These are phyloP conservation scores for Mesembrinibis cayennensis DNA, from an alignment of 2,113 vertebrate species.

Conservation along the genomic window DNA sequence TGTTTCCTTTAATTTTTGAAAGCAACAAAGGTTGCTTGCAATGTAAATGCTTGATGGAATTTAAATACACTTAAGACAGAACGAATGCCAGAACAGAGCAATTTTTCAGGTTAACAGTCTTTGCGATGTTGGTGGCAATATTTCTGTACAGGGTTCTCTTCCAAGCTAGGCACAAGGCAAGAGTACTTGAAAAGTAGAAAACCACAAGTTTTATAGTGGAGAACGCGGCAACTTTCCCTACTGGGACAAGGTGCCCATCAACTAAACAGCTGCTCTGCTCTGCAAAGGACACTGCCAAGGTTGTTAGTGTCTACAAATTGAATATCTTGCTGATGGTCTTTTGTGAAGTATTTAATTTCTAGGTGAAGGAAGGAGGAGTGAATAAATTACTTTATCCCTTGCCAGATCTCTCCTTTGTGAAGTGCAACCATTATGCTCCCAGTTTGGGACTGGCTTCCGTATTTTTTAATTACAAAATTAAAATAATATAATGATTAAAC, in stretches of 20 bases:
- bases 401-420: not conserved
- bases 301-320: not conserved
- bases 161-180: not conserved
- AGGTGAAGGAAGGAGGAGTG: not conserved
- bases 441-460: not conserved
- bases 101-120: not conserved
- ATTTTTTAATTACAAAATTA: conserved; percentile 30
- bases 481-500: not conserved
- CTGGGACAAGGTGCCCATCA: conserved; percentile 14
- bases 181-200: conserved; percentile 25
- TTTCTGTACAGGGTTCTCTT: not conserved
- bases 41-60: not conserved
- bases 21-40: not conserved
- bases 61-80: not conserved
- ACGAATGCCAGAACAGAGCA: not conserved
- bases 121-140: not conserved
- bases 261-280: conserved; percentile 22
- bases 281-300: conserved; percentile 29
- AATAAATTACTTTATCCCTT: conserved; percentile 21
- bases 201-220: not conserved
- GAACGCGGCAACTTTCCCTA: not conserved
- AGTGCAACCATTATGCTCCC: not conserved
- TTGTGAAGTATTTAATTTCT: conserved; percentile 30
- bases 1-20: not conserved
- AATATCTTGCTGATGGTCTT: not conserved